A percentile compares a stretch with the other conserved stretches of the same genome.
Conservation (phyloP, 2,888 invertebrate species). For the Drosophila mercatorum region DNA sequence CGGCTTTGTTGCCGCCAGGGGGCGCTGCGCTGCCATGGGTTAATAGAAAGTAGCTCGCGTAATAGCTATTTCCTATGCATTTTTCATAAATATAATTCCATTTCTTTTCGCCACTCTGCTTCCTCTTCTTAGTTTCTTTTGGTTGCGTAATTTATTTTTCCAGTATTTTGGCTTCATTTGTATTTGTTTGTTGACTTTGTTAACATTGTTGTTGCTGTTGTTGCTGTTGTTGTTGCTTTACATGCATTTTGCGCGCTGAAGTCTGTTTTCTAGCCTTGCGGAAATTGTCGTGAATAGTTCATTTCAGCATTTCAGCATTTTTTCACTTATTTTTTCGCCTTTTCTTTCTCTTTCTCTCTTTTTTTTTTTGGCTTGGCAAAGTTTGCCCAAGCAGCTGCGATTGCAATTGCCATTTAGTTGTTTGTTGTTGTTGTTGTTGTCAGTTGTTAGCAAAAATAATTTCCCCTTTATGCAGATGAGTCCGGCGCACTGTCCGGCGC, state of each 20-base stretch:
- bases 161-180: constrained; percentile 48
- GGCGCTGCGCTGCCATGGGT: constrained; percentile 2
- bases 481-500: constrained; percentile 32
- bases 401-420: constrained; percentile 60
- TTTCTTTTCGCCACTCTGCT: constrained; percentile 15
- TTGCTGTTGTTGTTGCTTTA: constrained; percentile 36
- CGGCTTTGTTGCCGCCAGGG: not conserved
- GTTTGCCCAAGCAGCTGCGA: constrained; percentile 62
- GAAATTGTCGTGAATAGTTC: constrained; percentile 78
- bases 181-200: constrained; percentile 58
- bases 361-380: constrained; percentile 39
- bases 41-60: constrained; percentile 17
- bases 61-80: constrained; percentile 21
- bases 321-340: constrained; percentile 37
- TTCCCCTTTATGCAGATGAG: constrained; percentile 80
- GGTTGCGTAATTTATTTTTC: constrained; percentile 45
- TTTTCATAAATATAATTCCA: constrained; percentile 40
- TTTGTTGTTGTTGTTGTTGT: constrained; percentile 17
- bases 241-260: constrained; percentile 45
- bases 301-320: constrained; percentile 62
- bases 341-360: constrained; percentile 19
- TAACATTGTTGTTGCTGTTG: constrained; percentile 28
- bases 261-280: constrained; percentile 41
- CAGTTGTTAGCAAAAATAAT: constrained; percentile 60
- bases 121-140: constrained; percentile 4